Conservation (phyloP, 2,888 invertebrate genomes). For the Diabrotica balteata region DNA sequence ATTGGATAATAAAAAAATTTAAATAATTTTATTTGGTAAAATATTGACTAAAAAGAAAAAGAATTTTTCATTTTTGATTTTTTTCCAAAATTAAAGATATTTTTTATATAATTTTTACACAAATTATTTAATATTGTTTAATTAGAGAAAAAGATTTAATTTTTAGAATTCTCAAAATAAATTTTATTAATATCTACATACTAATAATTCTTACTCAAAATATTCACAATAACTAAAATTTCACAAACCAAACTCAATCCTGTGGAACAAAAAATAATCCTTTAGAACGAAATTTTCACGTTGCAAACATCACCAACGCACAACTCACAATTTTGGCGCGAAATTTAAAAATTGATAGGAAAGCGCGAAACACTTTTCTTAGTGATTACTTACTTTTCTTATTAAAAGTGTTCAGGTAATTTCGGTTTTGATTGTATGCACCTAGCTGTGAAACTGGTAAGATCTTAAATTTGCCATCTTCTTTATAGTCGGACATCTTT, state of each 20-base stretch:
- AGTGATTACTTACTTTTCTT: conserved; percentile 36
- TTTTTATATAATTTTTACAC: too few species aligned
- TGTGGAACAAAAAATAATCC: conserved; percentile 4
- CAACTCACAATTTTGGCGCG: conserved; percentile 18
- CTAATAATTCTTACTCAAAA: not conserved
- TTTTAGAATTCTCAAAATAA: too few species aligned
- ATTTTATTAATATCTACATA: too few species aligned
- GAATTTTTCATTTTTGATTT: too few species aligned
- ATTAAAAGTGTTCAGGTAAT: conserved; percentile 23
- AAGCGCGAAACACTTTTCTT: conserved; percentile 21
- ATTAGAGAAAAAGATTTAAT: too few species aligned
- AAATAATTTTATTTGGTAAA: too few species aligned
- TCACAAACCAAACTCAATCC: conserved; percentile 11
- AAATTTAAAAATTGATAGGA: conserved; percentile 4
- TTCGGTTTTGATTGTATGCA: conserved; percentile 35
- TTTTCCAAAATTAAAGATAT: too few species aligned
- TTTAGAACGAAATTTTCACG: not conserved
- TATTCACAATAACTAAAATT: not conserved
- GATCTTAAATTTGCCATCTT: conserved; percentile 37
- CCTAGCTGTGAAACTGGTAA: conserved; percentile 40
- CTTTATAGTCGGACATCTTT: conserved; percentile 40
- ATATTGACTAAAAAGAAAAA: too few species aligned
- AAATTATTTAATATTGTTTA: too few species aligned
- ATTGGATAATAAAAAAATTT: too few species aligned
- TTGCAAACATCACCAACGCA: conserved; percentile 5